phyloP scores from a whole-genome alignment of 2,797 vertebrate genomes.

The Decapterus maruadsi region DNA sequence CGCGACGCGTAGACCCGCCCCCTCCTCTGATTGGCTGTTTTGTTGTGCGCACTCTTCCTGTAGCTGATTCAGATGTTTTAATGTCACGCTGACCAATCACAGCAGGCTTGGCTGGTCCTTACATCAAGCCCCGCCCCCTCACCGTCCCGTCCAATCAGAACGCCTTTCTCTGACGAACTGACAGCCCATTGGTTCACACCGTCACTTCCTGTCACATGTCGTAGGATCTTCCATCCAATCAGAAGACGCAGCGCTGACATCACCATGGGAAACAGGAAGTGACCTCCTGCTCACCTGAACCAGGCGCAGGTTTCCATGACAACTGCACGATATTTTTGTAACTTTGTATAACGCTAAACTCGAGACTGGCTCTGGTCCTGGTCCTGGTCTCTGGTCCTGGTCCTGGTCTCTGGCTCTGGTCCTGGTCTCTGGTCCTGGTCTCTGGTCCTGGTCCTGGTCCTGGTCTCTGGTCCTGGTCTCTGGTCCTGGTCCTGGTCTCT shows the following conservation, averaged over 20 bases:
- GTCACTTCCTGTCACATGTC: no score
- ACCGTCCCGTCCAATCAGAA: background rate
- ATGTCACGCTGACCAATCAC: conserved; percentile 13
- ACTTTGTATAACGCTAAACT: no score
- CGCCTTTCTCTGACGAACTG: background rate
- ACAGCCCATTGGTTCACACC: background rate
- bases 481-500: no score
- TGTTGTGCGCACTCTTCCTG: background rate
- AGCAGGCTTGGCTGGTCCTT: conserved; percentile 7
- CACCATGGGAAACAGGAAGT: background rate
- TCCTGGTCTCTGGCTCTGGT: no score
- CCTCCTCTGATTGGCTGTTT: background rate
- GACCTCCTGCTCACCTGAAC: background rate
- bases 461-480: no score
- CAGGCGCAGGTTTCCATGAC: no score
- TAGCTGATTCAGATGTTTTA: background rate
- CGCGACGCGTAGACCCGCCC: conserved; percentile 49
- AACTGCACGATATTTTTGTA: no score
- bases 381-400: no score
- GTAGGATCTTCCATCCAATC: background rate
- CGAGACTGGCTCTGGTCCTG: no score
- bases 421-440: background rate
- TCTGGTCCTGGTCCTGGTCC: background rate
- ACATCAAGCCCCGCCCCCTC: conserved; percentile 4
- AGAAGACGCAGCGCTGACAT: background rate